Evolutionary conservation across 2,113 vertebrate genomes (phyloP), one percentile per base, ranked within the genome.

Genomic region (Cottus gobio): DNA sequence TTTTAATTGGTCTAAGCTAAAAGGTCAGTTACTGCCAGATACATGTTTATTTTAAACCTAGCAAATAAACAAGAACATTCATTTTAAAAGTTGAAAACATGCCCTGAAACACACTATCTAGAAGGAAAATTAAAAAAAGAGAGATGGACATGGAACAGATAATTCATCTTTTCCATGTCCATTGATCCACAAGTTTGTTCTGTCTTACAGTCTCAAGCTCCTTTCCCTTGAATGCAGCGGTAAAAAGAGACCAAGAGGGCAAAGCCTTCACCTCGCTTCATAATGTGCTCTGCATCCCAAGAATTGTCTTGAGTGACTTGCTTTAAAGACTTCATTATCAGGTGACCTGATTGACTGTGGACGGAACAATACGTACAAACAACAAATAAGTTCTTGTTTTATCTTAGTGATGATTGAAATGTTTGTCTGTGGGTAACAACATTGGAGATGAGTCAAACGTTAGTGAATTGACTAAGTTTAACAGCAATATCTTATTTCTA

Each of bases 21-120:
- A 79, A 86, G 69, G 80, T 83, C 71, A 77, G 42, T 22, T 30
- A 34, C 42, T 76, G 28, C 16, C 16, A 28, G 20, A 61, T 8
- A 70, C 79, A 61, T 7, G 15, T 82, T 71, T 70, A 62, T 44
- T 69, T 73, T 44, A 37, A 57, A 65, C 62, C 13, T 28, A 28
- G 42, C 2, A 48, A 69, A 70, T 50, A 30, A 26, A 44, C 3
- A 58, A 61, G 16, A 30, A 62, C 3, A 52, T 52, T 9, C 9
- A n/a, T 52, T 20, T 50, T 22, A 10, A 52, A 42, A 71, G 16
- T 18, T 46, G 26, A 24, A 46, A 31, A 46, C 18, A 44, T 30
- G 12, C 11, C 69, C 15, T 42, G 2, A 13, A 42, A 28, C 7
- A 28, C 3, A 39, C 11, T 18, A 16, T 7, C 15, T 9, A 26